A percentile compares a stretch with the other conserved stretches of the same genome.
phyloP scores from a whole-genome alignment of 2,113 vertebrate genomes.

The Furnarius figulus region DNA sequence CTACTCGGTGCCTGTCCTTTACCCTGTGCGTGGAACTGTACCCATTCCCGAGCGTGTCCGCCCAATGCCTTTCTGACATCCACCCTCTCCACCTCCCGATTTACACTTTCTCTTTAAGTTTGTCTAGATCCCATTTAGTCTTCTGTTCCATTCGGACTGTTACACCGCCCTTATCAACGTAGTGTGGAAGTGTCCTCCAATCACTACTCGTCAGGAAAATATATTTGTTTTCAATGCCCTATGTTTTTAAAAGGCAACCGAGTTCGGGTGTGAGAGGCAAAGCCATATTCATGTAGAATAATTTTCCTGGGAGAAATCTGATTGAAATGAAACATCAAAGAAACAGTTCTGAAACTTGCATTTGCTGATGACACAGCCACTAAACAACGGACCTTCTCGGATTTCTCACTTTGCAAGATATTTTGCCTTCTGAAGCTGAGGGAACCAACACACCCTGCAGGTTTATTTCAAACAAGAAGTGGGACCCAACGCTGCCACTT shows the following conservation, averaged over 20 bases:
- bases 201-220: not conserved
- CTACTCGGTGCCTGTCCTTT: not conserved
- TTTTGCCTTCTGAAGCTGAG: not conserved
- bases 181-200: not conserved
- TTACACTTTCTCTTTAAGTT: not conserved
- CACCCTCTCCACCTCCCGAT: too few relatives aligned
- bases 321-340: not conserved
- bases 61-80: not conserved
- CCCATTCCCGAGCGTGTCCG: accelerated
- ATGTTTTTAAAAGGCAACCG: not conserved
- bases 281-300: not conserved
- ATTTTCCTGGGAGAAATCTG: not conserved
- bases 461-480: not conserved
- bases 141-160: not conserved
- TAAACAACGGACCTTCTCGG: not conserved
- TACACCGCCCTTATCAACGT: not conserved
- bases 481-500: not conserved
- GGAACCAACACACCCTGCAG: not conserved
- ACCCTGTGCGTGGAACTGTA: not conserved
- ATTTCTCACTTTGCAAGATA: not conserved
- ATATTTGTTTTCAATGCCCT: not conserved
- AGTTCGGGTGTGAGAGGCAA: not conserved
- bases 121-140: not conserved
- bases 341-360: not conserved
- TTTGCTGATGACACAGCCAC: not conserved